Conservation (phyloP, 1,140 invertebrate genomes). For the Harpegnathos saltator region DNA sequence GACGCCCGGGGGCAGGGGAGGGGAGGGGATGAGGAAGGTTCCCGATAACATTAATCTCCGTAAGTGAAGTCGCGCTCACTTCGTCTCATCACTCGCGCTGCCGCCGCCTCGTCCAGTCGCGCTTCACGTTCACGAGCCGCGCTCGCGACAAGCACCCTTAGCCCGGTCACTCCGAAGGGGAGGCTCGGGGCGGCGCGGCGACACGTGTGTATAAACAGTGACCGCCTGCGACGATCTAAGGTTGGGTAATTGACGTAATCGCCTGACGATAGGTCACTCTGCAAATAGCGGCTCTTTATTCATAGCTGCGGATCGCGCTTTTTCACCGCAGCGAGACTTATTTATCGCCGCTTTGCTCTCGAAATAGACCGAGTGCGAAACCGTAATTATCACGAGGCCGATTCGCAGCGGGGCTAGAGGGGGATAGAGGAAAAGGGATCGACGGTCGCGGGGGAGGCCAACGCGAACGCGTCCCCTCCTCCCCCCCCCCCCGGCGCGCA, state of each 20-base stretch:
- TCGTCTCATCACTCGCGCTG: background rate
- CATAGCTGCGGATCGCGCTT: conserved; percentile 42
- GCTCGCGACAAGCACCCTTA: background rate
- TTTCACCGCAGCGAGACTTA: conserved; percentile 42
- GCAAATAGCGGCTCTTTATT: conserved; percentile 46
- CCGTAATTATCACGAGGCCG: background rate
- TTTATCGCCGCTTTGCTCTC: conserved; percentile 28
- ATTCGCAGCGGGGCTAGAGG: no score
- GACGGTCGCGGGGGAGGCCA: no score
- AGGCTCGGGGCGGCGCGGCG: background rate
- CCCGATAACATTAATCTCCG: background rate
- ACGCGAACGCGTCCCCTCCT: no score
- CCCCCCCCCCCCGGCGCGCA: no score
- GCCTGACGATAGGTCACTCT: conserved; percentile 49
- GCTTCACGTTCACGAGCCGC: background rate
- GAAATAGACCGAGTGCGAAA: conserved; percentile 28
- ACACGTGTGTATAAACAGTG: background rate
- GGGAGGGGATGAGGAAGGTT: background rate
- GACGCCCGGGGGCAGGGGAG: no score
- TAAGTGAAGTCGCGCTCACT: background rate
- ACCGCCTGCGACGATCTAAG: conserved; percentile 14
- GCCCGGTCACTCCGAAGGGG: background rate
- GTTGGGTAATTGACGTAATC: conserved; percentile 57
- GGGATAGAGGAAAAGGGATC: no score
- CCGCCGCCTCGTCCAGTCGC: background rate